Evolutionary conservation across 2,113 vertebrate genomes (phyloP), one percentile per base, ranked within the genome.

Genomic region (Cephalopholis sonnerati): DNA sequence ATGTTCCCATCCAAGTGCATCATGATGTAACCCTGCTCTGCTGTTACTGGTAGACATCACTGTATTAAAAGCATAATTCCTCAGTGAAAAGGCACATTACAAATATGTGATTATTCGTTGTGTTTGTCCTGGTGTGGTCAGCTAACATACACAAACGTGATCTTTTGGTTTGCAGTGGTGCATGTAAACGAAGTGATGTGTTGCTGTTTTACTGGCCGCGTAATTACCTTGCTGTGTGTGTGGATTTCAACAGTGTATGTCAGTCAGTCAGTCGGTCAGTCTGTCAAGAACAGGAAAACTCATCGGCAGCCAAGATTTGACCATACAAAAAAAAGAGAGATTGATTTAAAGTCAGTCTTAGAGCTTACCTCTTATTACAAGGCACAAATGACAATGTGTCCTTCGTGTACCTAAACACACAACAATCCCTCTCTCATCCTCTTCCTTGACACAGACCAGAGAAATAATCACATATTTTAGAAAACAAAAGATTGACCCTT

Each of bases 401-500:
- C 24, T 74, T 25, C 2, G 7, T 3, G 6, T 71, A 9, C 64
- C 36, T 44, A 22, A 15, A 44, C 27, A 39, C 18, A 67, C 36
- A 80, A 51, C 53, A 65, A 6, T 48, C 25, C 17, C 1, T 2
- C 25, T 72, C 10, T 44, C 27, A 11, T 22, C 15, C 25, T 65
- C 20, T 5, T 63, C 39, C 11, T 3, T 16, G 22, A 54, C 8
- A 0, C 48, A 17, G 46, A 22, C 22, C 32, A 57, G 41, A 63
- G 16, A 53, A 36, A 65, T 57, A 69, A 58, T 58, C 70, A 24
- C 11, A 48, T 77, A 44, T 54, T 74, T 74, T 53, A 57, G 64
- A 9, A 59, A 86, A 72, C 71, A 85, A 65, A 68, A 63, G 39
- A 66, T 17, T 50, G 7, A 53, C 44, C 9, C 5, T 54, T 81